Percentiles rank a stretch among this genome's conserved stretches.
phyloP scores from a whole-genome alignment of 1,140 invertebrate genomes.

The Halesus radiatus region DNA sequence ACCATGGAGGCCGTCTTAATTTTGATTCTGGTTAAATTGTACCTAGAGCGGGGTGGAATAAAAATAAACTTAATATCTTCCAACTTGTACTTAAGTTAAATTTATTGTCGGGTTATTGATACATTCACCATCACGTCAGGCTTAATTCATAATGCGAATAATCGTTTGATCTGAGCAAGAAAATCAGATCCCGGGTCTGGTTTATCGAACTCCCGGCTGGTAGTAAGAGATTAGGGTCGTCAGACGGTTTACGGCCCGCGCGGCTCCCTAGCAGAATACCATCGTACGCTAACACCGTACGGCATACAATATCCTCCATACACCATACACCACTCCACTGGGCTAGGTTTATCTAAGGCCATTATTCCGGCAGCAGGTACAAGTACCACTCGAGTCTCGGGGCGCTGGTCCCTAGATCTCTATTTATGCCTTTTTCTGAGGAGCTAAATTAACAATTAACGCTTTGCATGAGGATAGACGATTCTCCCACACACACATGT shows the following conservation, averaged over 20 bases:
- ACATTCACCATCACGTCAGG: too few relatives aligned
- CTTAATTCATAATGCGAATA: not conserved
- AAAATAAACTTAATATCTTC: too few relatives aligned
- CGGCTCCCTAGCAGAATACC: slow-evolving; percentile 8
- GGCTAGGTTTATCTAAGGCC: slow-evolving; percentile 11
- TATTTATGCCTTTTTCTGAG: slow-evolving; percentile 44
- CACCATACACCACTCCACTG: not conserved
- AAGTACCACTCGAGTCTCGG: not conserved
- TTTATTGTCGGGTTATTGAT: too few relatives aligned
- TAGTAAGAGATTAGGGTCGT: slow-evolving; percentile 53
- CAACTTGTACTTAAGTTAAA: too few relatives aligned
- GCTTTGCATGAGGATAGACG: slow-evolving; percentile 20
- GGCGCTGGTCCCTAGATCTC: slow-evolving; percentile 19
- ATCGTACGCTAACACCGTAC: slow-evolving; percentile 13
- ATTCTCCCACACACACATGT: not conserved
- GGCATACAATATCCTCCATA: not conserved
- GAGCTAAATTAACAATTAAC: slow-evolving; percentile 40
- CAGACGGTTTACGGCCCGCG: slow-evolving; percentile 50
- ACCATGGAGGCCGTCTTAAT: too few relatives aligned
- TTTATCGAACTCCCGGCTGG: slow-evolving; percentile 28
- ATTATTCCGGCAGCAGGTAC: slow-evolving; percentile 9
- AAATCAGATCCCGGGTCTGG: slow-evolving; percentile 2
- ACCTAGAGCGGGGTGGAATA: too few relatives aligned
- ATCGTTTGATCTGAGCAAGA: not conserved
- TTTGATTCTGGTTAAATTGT: too few relatives aligned